These are phyloP conservation scores for Eidolon dupreanum DNA, from an alignment of 2,797 vertebrate species.

Conservation along the genomic window DNA sequence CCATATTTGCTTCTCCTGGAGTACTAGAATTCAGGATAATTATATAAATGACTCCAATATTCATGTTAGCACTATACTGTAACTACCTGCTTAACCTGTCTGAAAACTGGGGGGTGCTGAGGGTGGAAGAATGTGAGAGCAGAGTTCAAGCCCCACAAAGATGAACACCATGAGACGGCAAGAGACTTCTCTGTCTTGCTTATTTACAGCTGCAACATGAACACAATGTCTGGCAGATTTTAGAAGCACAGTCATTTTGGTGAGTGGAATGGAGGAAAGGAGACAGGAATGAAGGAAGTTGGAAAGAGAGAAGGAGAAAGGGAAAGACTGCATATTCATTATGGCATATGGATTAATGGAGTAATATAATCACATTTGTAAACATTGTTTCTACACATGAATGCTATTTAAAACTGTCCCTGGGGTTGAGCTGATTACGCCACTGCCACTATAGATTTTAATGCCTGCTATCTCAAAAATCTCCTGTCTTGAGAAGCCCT, in stretches of 20 bases:
- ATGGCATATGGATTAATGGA: not conserved
- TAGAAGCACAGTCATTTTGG: not conserved
- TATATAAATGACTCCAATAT: not conserved
- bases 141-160: not conserved
- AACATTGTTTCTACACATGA: not conserved
- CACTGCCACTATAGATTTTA: not conserved
- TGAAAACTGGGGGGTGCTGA: not conserved
- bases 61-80: not conserved
- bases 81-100: not conserved
- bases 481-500: not conserved
- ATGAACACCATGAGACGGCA: not conserved
- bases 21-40: not conserved
- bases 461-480: not conserved
- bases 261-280: not conserved
- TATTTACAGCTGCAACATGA: not conserved
- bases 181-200: not conserved
- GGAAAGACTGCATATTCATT: not conserved
- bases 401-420: not conserved
- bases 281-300: not conserved
- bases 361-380: not conserved
- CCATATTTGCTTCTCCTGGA: not conserved
- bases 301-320: not conserved
- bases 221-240: not conserved
- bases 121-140: not conserved
- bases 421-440: not conserved